These are phyloP conservation scores for Troglohyphantes excavatus DNA, from an alignment of 2,888 invertebrate species.

Conservation along the genomic window DNA sequence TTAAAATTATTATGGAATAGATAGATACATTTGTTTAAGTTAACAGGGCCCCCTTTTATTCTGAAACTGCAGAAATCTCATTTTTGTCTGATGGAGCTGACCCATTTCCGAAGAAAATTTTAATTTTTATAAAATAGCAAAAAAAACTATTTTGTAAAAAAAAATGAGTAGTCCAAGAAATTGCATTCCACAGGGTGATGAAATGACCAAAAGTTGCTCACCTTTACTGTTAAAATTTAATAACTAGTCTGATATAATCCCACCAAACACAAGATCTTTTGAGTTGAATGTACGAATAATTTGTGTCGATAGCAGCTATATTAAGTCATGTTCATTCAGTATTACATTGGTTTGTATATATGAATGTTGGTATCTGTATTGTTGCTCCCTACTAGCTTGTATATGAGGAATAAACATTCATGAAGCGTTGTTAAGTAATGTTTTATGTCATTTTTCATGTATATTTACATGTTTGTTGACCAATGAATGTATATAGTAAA, in stretches of 20 bases:
- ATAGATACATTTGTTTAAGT: too few species aligned
- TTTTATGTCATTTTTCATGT: conserved; percentile 1
- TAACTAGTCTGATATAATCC: conserved; percentile 60
- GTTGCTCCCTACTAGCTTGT: conserved; percentile 14
- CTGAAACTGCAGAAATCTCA: too few species aligned
- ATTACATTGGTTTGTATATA: conserved; percentile 63
- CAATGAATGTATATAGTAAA: neutral
- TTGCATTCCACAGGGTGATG: conserved; percentile 44
- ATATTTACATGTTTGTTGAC: neutral
- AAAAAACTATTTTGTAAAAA: too few species aligned
- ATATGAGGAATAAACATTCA: neutral
- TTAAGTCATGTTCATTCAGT: conserved; percentile 64
- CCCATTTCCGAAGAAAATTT: too few species aligned
- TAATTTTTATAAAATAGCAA: too few species aligned
- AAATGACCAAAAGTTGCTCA: conserved; percentile 39
- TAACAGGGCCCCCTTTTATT: too few species aligned
- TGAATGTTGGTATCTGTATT: conserved; percentile 22
- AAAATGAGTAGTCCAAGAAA: neutral
- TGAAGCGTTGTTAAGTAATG: neutral
- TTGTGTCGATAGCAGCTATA: conserved; percentile 52
- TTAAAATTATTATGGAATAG: too few species aligned
- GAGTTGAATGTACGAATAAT: conserved; percentile 37
- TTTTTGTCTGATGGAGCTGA: too few species aligned
- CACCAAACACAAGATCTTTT: conserved; percentile 45
- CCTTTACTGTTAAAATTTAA: conserved; percentile 9